Conservation (phyloP, 2,888 invertebrate genomes). For the Trichogramma dendrolimi region DNA sequence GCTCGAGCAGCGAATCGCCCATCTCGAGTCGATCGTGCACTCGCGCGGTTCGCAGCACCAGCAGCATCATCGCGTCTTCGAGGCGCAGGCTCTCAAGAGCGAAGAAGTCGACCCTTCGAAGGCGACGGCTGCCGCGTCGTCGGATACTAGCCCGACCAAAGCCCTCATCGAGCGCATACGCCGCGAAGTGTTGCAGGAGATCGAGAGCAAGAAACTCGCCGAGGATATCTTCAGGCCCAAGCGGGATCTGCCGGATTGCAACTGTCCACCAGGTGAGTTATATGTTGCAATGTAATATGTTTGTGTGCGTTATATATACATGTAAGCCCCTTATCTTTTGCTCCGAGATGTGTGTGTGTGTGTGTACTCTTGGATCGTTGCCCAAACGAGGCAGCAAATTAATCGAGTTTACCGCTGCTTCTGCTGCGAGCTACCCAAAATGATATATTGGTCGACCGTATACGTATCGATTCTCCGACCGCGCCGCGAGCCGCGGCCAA, state of each 20-base stretch:
- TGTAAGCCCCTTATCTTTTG: neutral
- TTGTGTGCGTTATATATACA: neutral
- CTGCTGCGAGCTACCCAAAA: neutral
- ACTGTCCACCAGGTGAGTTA: slow-evolving; percentile 48
- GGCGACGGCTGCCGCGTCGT: neutral
- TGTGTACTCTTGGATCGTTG: neutral
- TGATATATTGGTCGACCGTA: neutral
- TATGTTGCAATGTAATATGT: neutral
- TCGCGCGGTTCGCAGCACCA: slow-evolving; percentile 11
- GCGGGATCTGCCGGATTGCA: slow-evolving; percentile 46
- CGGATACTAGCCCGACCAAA: slow-evolving; percentile 26
- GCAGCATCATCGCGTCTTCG: slow-evolving; percentile 30
- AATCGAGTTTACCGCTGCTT: neutral
- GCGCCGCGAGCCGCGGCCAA: neutral
- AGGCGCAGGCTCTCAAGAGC: neutral
- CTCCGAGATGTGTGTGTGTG: neutral
- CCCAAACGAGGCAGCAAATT: neutral
- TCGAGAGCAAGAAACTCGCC: slow-evolving; percentile 13
- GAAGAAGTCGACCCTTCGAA: neutral
- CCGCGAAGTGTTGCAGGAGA: slow-evolving; percentile 16
- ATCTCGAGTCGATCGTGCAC: slow-evolving; percentile 38
- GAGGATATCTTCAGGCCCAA: slow-evolving; percentile 41
- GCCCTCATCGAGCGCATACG: slow-evolving; percentile 19
- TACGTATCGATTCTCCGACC: neutral
- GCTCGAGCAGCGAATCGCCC: slow-evolving; percentile 44